A percentile compares a stretch with the other conserved stretches of the same genome.
Evolutionary conservation across 2,888 invertebrate genomes (phyloP).

Genomic region (Conus canariensis): DNA sequence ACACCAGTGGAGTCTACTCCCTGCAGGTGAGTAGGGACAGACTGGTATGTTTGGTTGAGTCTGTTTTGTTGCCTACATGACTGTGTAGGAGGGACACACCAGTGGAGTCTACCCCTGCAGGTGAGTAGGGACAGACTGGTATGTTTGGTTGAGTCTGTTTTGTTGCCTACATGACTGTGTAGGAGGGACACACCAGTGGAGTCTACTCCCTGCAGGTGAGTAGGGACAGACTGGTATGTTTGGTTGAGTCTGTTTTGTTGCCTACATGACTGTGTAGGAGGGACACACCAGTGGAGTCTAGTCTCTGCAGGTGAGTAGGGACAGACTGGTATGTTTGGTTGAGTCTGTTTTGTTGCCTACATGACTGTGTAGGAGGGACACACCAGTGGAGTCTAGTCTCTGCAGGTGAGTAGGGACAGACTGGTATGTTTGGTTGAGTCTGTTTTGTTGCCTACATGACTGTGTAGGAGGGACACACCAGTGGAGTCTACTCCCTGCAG

Average conservation of each 20-base stretch:
- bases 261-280: too few relatives aligned
- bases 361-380: constrained; percentile 84
- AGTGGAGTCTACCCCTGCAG: constrained; percentile 98
- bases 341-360: too few relatives aligned
- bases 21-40: constrained; percentile 86
- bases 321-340: neutral
- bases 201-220: constrained; percentile 97
- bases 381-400: constrained; percentile 97
- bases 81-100: constrained; percentile 86
- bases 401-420: constrained; percentile 86
- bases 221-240: neutral
- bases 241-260: too few relatives aligned
- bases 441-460: too few relatives aligned
- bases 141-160: neutral
- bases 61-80: too few relatives aligned
- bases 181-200: constrained; percentile 93
- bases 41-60: neutral
- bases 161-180: too few relatives aligned
- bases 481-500: constrained; percentile 98
- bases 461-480: constrained; percentile 88
- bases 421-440: neutral
- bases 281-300: constrained; percentile 99
- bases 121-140: constrained; percentile 80
- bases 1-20: constrained; percentile 98
- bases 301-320: constrained; percentile 90